Evolutionary conservation across 37 sponge, comb jelly and placozoan genomes (phyloP).

Genomic region (Axinella damicornis): DNA sequence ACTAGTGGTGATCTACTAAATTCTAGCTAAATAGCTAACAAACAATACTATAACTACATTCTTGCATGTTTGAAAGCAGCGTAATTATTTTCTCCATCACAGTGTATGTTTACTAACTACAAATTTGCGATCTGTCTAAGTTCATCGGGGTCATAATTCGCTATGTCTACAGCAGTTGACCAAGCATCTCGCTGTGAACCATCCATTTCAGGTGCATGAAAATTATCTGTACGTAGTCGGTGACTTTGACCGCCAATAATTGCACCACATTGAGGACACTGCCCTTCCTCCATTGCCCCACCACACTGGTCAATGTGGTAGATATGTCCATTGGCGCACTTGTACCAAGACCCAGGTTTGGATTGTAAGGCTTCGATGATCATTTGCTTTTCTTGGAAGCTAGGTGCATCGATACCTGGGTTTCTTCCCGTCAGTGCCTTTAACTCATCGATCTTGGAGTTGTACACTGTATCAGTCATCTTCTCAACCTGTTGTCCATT

Average conservation of each 20-base stretch:
- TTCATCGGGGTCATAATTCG: background rate
- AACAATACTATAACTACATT: too few relatives aligned
- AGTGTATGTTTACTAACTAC: too few relatives aligned
- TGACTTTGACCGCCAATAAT: slow-evolving; percentile 4
- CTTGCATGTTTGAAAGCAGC: too few relatives aligned
- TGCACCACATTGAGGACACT: slow-evolving; percentile 1
- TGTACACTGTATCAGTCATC: background rate
- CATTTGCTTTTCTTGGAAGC: background rate
- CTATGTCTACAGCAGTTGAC: background rate
- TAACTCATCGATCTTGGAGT: background rate
- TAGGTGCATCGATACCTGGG: background rate
- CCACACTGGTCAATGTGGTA: slow-evolving; percentile 14
- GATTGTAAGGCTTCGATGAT: background rate
- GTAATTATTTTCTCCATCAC: too few relatives aligned
- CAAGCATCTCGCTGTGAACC: slow-evolving; percentile 1
- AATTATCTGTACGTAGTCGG: background rate
- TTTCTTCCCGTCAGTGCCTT: background rate
- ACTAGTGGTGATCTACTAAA: too few relatives aligned
- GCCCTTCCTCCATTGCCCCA: slow-evolving; percentile 6
- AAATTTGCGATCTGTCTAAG: too few relatives aligned
- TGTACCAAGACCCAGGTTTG: slow-evolving; percentile 22
- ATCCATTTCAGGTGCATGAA: slow-evolving; percentile 6
- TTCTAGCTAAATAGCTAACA: too few relatives aligned
- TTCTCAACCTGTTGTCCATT: background rate
- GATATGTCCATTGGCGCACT: slow-evolving; percentile 8